Evolutionary conservation across 2,113 vertebrate genomes (phyloP).

Genomic region (Caloenas nicobarica): DNA sequence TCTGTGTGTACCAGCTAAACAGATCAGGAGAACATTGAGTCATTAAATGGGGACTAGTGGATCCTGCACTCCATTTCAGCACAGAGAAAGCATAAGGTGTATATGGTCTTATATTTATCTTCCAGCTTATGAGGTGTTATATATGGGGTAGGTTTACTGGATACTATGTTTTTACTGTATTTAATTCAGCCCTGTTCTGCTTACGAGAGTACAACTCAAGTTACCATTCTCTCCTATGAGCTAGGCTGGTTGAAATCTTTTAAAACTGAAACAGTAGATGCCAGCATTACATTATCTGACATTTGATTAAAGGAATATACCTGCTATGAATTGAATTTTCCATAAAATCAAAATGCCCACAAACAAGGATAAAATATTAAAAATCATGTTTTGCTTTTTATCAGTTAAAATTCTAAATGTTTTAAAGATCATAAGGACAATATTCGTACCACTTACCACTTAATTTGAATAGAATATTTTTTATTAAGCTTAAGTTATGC

Average conservation of each 20-base stretch:
- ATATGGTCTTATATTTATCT: neutral
- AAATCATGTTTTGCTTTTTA: neutral
- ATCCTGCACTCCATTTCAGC: neutral
- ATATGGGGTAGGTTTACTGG: neutral
- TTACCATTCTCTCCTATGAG: constrained; percentile 3
- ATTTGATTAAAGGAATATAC: constrained; percentile 25
- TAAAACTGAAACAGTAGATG: constrained; percentile 19
- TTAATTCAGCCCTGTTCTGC: neutral
- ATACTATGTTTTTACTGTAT: neutral
- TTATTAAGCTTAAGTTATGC: constrained; percentile 9
- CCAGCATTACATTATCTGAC: constrained; percentile 11
- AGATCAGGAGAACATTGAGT: neutral
- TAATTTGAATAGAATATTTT: constrained; percentile 17
- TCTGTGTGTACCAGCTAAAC: neutral
- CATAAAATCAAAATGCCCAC: neutral
- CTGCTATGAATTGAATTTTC: neutral
- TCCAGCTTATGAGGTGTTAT: neutral
- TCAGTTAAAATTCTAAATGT: neutral
- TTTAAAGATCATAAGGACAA: constrained; percentile 1
- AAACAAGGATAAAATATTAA: constrained; percentile 1
- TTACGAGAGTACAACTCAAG: neutral
- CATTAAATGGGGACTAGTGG: neutral
- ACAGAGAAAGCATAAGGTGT: neutral
- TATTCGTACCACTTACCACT: neutral
- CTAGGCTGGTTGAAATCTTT: constrained; percentile 26